These are phyloP conservation scores for Arge pagana DNA, from an alignment of 2,888 invertebrate species.

Conservation along the genomic window DNA sequence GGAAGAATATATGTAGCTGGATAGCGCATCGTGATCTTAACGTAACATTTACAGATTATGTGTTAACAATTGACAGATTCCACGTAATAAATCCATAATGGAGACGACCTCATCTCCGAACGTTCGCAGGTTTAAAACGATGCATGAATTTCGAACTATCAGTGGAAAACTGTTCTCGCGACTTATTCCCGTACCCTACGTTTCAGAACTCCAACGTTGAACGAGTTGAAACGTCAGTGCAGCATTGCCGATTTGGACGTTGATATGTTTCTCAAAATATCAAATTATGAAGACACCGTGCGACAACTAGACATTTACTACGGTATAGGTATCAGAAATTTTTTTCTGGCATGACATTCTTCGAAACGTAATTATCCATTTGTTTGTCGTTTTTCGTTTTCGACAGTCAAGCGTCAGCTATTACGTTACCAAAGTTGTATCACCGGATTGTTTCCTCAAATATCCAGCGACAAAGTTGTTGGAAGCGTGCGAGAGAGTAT, in stretches of 20 bases:
- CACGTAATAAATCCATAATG: too few relatives aligned
- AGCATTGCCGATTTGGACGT: slow-evolving; percentile 78
- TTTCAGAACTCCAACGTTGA: slow-evolving; percentile 23
- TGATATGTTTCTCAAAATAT: slow-evolving; percentile 79
- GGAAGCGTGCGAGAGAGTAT: slow-evolving; percentile 94
- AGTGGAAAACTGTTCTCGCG: too few relatives aligned
- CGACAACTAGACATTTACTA: slow-evolving; percentile 91
- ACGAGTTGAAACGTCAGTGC: slow-evolving; percentile 62
- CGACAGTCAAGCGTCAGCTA: slow-evolving; percentile 85
- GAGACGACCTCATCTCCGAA: too few relatives aligned
- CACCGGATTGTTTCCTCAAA: slow-evolving; percentile 88
- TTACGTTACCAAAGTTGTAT: slow-evolving; percentile 91
- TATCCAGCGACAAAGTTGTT: slow-evolving; percentile 77
- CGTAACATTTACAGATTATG: too few relatives aligned
- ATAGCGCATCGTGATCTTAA: too few relatives aligned
- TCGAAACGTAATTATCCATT: slow-evolving; percentile 5
- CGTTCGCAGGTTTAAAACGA: too few relatives aligned
- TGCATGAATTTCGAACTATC: too few relatives aligned
- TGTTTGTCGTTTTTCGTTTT: slow-evolving; percentile 3
- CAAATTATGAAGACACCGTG: slow-evolving; percentile 89
- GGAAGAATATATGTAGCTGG: too few relatives aligned
- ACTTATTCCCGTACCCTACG: too few relatives aligned
- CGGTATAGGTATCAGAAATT: slow-evolving; percentile 78
- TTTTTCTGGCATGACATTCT: slow-evolving; percentile 14
- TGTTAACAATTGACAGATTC: too few relatives aligned